A percentile compares a stretch with the other conserved stretches of the same genome.
These are phyloP conservation scores for Drosophila orena DNA, from an alignment of 1,140 invertebrate species.

Conservation along the genomic window DNA sequence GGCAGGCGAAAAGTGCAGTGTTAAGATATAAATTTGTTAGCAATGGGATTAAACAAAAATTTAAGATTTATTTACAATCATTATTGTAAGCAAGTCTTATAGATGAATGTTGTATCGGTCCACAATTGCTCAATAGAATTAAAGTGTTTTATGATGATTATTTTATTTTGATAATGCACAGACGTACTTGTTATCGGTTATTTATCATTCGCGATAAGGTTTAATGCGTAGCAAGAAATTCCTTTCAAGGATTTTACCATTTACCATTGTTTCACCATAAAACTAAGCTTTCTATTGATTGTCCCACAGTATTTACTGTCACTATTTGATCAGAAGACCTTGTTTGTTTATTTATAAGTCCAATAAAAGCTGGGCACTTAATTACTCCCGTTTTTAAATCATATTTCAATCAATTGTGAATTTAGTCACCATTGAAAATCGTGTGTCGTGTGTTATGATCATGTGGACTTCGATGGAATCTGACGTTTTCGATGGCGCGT, in stretches of 20 bases:
- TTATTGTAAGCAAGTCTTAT: neutral
- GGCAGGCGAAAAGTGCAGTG: neutral
- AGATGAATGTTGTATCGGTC: neutral
- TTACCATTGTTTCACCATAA: neutral
- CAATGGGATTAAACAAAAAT: no score
- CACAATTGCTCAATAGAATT: no score
- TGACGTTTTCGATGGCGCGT: slow-evolving; percentile 40
- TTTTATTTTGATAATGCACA: no score
- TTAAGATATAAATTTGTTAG: neutral
- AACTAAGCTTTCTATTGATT: slow-evolving; percentile 15
- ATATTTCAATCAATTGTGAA: no score
- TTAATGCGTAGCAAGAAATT: neutral
- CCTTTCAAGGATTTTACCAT: neutral
- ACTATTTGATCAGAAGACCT: slow-evolving; percentile 5
- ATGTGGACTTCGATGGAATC: slow-evolving; percentile 8
- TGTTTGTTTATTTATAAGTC: no score
- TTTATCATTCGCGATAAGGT: neutral
- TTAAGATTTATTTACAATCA: no score
- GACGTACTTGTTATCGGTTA: neutral
- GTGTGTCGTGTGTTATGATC: no score
- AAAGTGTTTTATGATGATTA: no score
- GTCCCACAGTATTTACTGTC: slow-evolving; percentile 24
- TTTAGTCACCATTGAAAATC: no score
- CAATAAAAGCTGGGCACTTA: no score
- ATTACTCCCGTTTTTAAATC: no score